Base-by-base conservation (phyloP, 2,113 vertebrate species). In the Lophura nycthemera region DNA sequence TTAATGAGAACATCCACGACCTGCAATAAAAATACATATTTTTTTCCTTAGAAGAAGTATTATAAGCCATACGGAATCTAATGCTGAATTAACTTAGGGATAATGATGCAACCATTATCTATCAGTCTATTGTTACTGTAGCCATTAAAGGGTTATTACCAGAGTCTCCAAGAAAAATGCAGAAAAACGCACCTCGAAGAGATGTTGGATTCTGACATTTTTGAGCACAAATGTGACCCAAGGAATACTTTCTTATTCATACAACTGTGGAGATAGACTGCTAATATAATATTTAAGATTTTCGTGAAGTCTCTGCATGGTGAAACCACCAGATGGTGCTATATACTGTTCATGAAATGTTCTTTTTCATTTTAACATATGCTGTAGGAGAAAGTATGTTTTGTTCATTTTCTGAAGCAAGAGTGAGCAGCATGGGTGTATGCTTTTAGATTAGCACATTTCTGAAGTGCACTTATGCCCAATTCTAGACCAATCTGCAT, bases 1-100 rank as follows among this genome's bases (percentile, higher is more conserved):
- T 98, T 98, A 73, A 97, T 83, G 34, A 99, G 74, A 27, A 98
- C 97, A 36, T 99, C 98, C 30, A 98, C 32, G 11, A 99, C 98
- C 99, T 99, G 65, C 69, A 97, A 97, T 22, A 82, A n/a, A 97
- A 40, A 56, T 0, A 96, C 3, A 47, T 25, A 32, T 50, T 63
- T 57, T 34, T 34, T 25, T 56, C 29, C 72, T 82, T 48, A 92
- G 22, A 89, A 85, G 13, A 65, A 80, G 3, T n/a, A 54, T 52
- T 81, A 71, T 27, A 52, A 71, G 74, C 3, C 13, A 30, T 22
- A 67, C 0, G 7, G 19, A 83, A 67, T 50, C 9, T 75, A 76
- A 72, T 6, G 42, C 2, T 52, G 10, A 40, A 73, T 65, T 42
- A 74, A 80, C 2, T 3, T 13, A 76, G 38, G 12, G 71, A 61